A percentile compares a stretch with the other conserved stretches of the same genome.
These are phyloP conservation scores for Yoshiicerus persimilis DNA, from an alignment of 1,140 invertebrate species.

Conservation along the genomic window DNA sequence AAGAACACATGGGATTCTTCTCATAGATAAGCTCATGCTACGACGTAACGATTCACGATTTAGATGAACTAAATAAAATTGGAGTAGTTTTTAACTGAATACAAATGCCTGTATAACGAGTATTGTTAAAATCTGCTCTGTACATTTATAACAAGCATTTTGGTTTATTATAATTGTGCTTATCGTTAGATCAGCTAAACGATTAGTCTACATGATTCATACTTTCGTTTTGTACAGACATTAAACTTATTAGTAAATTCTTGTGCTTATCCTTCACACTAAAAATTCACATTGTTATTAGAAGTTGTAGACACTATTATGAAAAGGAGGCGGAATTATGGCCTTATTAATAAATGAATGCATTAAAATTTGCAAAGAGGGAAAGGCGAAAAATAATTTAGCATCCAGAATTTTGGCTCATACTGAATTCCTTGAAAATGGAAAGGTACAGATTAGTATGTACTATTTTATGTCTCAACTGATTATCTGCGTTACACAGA, in stretches of 20 bases:
- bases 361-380: background rate
- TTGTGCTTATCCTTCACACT: background rate
- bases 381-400: background rate
- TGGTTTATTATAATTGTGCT: background rate
- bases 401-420: too few relatives aligned
- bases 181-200: background rate
- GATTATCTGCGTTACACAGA: too few relatives aligned
- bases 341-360: background rate
- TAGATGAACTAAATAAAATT: conserved; percentile 19
- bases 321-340: background rate
- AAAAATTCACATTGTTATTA: background rate
- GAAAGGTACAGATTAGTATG: background rate
- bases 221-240: background rate
- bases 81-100: background rate
- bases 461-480: background rate
- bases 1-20: conserved; percentile 2
- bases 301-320: background rate
- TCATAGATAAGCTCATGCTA: background rate
- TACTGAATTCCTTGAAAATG: background rate
- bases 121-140: background rate
- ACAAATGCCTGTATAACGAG: too few relatives aligned
- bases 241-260: background rate
- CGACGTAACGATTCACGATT: background rate
- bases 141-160: background rate
- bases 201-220: background rate